Conservation (phyloP, 2,797 vertebrate species). For the Morus bassanus region DNA sequence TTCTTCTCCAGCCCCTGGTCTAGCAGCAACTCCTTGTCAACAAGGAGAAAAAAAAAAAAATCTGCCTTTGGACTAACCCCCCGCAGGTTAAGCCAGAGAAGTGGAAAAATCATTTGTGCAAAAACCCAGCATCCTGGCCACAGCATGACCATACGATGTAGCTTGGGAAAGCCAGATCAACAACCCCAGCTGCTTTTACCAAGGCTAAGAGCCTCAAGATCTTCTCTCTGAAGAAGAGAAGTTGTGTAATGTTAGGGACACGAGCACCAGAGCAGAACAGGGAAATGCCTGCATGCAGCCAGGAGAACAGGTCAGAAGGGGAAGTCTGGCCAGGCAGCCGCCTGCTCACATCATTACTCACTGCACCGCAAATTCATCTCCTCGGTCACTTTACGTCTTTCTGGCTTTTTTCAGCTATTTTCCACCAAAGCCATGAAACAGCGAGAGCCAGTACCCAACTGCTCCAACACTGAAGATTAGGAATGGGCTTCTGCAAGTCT, state of each 20-base stretch:
- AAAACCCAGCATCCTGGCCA: neutral
- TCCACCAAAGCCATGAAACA: neutral
- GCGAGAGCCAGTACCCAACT: neutral
- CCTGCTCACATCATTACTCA: slow-evolving; percentile 30
- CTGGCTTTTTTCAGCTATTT: neutral
- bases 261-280: neutral
- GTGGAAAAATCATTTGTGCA: slow-evolving; percentile 32
- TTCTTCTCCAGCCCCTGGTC: neutral
- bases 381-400: neutral
- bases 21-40: neutral
- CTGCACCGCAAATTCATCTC: neutral
- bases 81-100: slow-evolving; percentile 13
- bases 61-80: neutral
- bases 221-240: neutral
- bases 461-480: neutral
- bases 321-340: slow-evolving; percentile 35
- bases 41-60: neutral
- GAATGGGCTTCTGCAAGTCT: neutral
- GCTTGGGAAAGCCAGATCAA: neutral
- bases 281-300: neutral
- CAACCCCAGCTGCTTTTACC: slow-evolving; percentile 3
- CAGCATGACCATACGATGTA: neutral
- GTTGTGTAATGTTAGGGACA: neutral
- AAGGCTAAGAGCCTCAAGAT: neutral
- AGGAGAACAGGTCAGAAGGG: slow-evolving; percentile 7